Evolutionary conservation across 37 sponge, comb jelly and placozoan genomes (phyloP), one percentile per base, ranked within the genome.

Genomic region (Crambe crambe): DNA sequence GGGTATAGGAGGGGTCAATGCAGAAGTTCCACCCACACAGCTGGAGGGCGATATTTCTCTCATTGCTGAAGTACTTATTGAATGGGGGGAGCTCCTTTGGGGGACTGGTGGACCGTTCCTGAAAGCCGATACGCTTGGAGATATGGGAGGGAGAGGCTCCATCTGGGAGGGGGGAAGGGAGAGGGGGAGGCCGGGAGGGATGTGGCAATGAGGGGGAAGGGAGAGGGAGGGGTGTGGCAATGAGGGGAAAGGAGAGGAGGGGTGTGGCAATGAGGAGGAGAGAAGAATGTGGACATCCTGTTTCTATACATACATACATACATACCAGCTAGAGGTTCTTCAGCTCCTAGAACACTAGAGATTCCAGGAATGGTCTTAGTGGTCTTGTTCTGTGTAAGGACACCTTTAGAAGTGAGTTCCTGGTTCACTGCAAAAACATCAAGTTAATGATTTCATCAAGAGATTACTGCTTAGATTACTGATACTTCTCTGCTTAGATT

Each of bases 1-100:
- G 66, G 60, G 32, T 65, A 9, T 63, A 35, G 0, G 40, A 65
- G n/a, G 65, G 12, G 12, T 36, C 5, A 22, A 20, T 74, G 25
- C 59, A 3, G 54, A 86, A 77, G 77, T 66, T 84, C 93, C 93
- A 92, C 75, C 93, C 93, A 85, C 93, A 92, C 18, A 92, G 58
- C 31, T 63, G 65, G 38, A 92, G 60, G 26, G 89, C 85, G 22
- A 41, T 37, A 3, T 44, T 40, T 64, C 78, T 58, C 68, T 85
- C 54, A 22, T 68, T 0, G 41, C 80, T 79, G 44, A 57, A 34
- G 61, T 56, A 79, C 38, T 61, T 62, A 6, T 68, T 73, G 66
- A 77, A 78, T 21, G 64, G 86, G 34, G 77, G 77, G 21, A 56
- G 20, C 25, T 84, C 85, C 29, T 9, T 37, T 1, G 77, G 32